Evolutionary conservation across 2,888 invertebrate species (phyloP), one percentile per base, ranked within the genome.

Genomic region (Drosophila parthenogenetica): DNA sequence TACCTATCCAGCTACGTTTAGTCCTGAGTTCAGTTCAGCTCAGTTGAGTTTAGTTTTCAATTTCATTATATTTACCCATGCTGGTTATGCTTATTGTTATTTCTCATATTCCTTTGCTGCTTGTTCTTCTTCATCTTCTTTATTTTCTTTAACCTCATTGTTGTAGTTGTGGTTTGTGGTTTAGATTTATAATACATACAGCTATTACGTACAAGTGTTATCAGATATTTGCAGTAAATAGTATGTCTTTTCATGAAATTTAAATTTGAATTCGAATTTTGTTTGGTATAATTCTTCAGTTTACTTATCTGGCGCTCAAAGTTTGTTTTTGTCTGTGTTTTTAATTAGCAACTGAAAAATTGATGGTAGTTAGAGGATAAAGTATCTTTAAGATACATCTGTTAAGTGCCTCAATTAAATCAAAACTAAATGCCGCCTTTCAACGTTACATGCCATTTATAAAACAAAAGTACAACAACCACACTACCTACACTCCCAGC

Each of bases 331-430:
- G 69, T 39, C 53, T 74, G 60, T n/a, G 45, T 65, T 77, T 77
- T 74, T 69, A 73, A 77, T 77, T 81, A 69, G 37, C 53, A 58
- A 22, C 48, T 48, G 43, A 16, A 49, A 32, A 25, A 40, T 40
- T 45, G 42, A 46, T 40, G 42, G 25, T 19, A 45, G 43, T 35
- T 43, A 46, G 46, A 13, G 39, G 19, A 16, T 43, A 13, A 42
- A 59, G 54, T 73, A 81, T 81, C 77, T 84, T 65, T 32, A 64
- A 87, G 87, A 81, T 81, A 75, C 75, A 84, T 88, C 83, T 87
- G 79, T 76, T 73, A 84, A 87, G 77, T 76, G 80, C 71, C 65
- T 69, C 82, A 84, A 84, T 89, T 87, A 89, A 89, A 84, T 84
- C 87, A 84, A 89, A 84, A 84, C 85, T 84, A 78, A 88, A 79